Base-by-base conservation (phyloP, 2,113 vertebrate species). In the Globicephala melas region DNA sequence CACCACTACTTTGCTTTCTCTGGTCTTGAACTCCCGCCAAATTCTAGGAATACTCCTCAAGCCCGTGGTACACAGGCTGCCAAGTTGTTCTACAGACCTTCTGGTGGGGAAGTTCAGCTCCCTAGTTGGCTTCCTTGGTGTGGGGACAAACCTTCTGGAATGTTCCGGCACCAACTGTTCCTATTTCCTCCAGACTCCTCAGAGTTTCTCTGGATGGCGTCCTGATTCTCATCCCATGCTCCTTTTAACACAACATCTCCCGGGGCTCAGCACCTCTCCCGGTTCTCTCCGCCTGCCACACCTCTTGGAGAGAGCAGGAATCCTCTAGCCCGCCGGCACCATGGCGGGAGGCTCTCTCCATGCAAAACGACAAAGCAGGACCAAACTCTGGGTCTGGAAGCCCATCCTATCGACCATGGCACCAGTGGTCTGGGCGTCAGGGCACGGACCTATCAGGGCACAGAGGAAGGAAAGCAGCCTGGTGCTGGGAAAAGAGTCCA, bases 141-240 rank as follows among this genome's bases (percentile, higher is more conserved):
- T 53, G 55, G 62, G 33, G 89, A 91, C 77, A 89, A 86, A 74
- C 62, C 47, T 92, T 92, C 83, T 84, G 89, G 84, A 91, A 97
- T 76, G 44, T 94, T 95, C 88, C 2, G 3, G 63, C 36, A 92
- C 84, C 70, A 73, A 86, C 63, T 83, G 91, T 63, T 95, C 38
- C 0, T 38, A 60, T 21, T 70, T 80, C 60, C 82, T 68, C 74
- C 68, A 83, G 62, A 67, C 14, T 65, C 23, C n/a, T n/a, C 74
- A 2, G 60, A 21, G 63, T 86, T 38, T 97, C 86, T 85, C 70
- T 38, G 47, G 71, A 21, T 28, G 12, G 50, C 18, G 55, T 76
- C 7, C 17, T 65, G 65, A 23, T 28, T 83, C 62, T 23, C 28
- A 33, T 6, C 12, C n/a, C 38, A 47, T 11, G 21, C 23, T 74